Base-by-base conservation (phyloP, 1,140 invertebrate species). In the Bradynema listronoti region DNA sequence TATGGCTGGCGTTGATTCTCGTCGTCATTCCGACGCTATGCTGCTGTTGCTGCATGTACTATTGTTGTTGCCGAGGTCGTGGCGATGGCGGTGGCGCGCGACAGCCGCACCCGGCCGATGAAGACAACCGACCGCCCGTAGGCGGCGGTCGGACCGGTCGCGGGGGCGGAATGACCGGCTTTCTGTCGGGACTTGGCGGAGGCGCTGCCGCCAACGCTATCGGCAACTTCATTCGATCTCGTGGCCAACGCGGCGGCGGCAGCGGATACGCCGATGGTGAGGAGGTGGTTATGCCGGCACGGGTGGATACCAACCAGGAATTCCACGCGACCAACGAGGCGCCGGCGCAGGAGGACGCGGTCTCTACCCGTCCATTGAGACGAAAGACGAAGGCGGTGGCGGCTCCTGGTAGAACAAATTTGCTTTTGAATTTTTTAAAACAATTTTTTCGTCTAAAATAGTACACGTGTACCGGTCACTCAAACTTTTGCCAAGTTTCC, bases 11-110 rank as follows among this genome's bases (percentile, higher is more conserved):
- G 11, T 22, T 72, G 34, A 39, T 70, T 1, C 56, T 59, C 22
- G 29, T 70, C 24, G 32, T 70, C 19, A 68, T 70, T 34, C 69
- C 68, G 5, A 22, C 58, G 22, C 51, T 72, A 4, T 63, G 52
- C 47, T 70, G 68, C 46, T 70, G 68, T 49, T 68, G 69, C 54
- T 69, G 65, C 32, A 11, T 65, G 27, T 70, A 70, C 34, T 70
- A 36, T 24, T 69, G 68, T 14, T 70, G 58, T 33, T 70, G 63
- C 36, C 39, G 53, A n/a, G n/a, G n/a, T n/a, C n/a, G n/a, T 64
- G 30, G 60, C 19, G 25, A 4, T 5, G 36, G 39, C 24, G 58
- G 42, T 22, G 24, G 62, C 34, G 22, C 16, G 9, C n/a, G 19
- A 33, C 29, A 14, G 16, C 24, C 29, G 61, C 7, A 36, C 7